Base-by-base conservation (phyloP, 2,888 invertebrate genomes). In the Ptychoptera contaminata region DNA sequence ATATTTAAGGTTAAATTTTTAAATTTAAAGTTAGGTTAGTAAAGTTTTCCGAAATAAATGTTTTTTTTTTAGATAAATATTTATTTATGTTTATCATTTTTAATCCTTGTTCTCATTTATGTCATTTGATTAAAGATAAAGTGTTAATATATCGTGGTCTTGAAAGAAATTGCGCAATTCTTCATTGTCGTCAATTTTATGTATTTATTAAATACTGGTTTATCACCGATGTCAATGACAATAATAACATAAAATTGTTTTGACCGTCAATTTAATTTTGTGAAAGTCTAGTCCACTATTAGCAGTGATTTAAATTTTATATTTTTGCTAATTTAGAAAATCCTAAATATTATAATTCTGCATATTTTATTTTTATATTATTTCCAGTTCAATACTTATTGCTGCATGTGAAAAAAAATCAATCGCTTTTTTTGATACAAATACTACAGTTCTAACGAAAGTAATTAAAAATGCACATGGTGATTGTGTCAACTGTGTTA, bases 381-480 rank as follows among this genome's bases (percentile, higher is more conserved):
- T 37, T 51, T 50, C 16, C 45, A 90, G 91, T 48, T 80, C 82
- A 41, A 63, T 92, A 7, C 63, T 94, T 49, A 81, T 87, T 38
- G 91, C 91, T 40, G 93, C 92, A 1, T 92, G 92, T 68, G 91
- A 94, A 62, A 84, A 83, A 56, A 83, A 82, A 58, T 82, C 86
- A 45, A 76, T 93, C 51, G 70, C 91, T 52, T 72, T 92, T 58
- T 88, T 88, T 67, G 93, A 93, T 65, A 84, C 91, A 0, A 71
- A 84, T 16, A 83, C 81, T 54, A 81, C 84, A 54, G 75, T 76
- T 55, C 72, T 81, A 53, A 74, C 85, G 46, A 75, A 78, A 55
- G 72, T 77, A 44, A 79, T 91, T 36, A 73, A 76, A 52, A 77
- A 82, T 58, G 92, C 92, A 11, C 94, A 94, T 61, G 69, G 73